phyloP scores from a whole-genome alignment of 2,797 vertebrate genomes.

The Onychomys arenicola region DNA sequence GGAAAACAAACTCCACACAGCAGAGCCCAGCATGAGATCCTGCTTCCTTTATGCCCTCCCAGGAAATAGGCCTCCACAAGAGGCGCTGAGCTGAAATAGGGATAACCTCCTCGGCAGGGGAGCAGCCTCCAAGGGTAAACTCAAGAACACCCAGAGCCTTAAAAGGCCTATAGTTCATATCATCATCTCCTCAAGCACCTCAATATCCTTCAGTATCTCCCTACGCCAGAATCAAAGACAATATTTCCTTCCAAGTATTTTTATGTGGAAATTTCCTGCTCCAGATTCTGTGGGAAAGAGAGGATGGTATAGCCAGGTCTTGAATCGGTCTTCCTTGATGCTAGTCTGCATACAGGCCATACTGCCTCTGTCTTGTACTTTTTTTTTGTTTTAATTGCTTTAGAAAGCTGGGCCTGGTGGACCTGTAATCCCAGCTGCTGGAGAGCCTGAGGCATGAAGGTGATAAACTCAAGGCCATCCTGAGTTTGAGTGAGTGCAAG shows the following conservation, averaged over 20 bases:
- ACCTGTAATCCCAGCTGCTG: not conserved
- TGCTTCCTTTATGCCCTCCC: not conserved
- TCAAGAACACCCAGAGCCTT: not conserved
- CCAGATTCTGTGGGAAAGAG: not conserved
- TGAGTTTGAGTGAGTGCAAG: not conserved
- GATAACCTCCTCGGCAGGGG: accelerated
- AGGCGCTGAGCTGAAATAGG: not conserved
- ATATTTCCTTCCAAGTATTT: not conserved
- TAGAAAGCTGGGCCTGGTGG: not conserved
- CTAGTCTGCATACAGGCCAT: not conserved
- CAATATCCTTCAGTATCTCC: not conserved
- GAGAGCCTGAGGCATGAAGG: not conserved
- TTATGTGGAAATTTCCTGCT: not conserved
- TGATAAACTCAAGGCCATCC: not conserved
- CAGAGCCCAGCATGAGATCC: not conserved
- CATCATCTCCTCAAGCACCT: not conserved
- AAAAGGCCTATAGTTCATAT: not conserved
- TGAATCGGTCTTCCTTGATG: not conserved
- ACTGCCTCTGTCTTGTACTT: not conserved
- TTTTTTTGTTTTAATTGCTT: not conserved
- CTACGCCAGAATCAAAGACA: not conserved
- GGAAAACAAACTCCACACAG: conserved; percentile 32
- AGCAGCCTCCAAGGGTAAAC: not conserved
- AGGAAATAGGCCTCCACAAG: not conserved
- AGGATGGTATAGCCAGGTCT: not conserved